A percentile compares a stretch with the other conserved stretches of the same genome.
Evolutionary conservation across 30 jellyfish, hydroid and myxozoan genomes (phyloP).

Genomic region (Turritopsis rubra): DNA sequence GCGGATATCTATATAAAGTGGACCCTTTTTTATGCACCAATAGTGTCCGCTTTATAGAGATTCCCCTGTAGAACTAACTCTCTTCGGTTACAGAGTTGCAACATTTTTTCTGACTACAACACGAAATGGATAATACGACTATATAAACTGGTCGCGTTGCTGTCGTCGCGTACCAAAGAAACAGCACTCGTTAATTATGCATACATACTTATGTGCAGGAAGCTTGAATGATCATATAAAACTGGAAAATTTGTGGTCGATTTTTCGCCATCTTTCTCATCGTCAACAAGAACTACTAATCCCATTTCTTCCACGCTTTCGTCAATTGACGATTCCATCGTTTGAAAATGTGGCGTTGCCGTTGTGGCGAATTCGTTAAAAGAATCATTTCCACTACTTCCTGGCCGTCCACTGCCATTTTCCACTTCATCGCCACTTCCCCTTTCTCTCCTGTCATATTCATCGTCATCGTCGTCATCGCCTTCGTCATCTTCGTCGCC

Average conservation of each 20-base stretch:
- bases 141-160: no score
- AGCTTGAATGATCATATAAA: not conserved
- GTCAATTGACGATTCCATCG: not conserved
- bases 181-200: not conserved
- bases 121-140: no score
- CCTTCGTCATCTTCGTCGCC: not conserved
- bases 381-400: not conserved
- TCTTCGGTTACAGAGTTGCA: no score
- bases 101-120: no score
- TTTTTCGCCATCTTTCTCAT: not conserved
- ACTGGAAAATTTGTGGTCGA: not conserved
- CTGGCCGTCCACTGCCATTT: not conserved
- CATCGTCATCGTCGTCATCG: conserved; percentile 4
- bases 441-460: not conserved
- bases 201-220: not conserved
- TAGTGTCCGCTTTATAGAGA: no score
- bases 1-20: no score
- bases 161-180: no score
- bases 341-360: not conserved
- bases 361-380: not conserved
- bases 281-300: not conserved
- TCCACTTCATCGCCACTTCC: not conserved
- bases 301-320: conserved; percentile 3
- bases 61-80: no score
- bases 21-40: no score